These are phyloP conservation scores for Proisotoma minuta DNA, from an alignment of 2,888 invertebrate species.

Conservation along the genomic window DNA sequence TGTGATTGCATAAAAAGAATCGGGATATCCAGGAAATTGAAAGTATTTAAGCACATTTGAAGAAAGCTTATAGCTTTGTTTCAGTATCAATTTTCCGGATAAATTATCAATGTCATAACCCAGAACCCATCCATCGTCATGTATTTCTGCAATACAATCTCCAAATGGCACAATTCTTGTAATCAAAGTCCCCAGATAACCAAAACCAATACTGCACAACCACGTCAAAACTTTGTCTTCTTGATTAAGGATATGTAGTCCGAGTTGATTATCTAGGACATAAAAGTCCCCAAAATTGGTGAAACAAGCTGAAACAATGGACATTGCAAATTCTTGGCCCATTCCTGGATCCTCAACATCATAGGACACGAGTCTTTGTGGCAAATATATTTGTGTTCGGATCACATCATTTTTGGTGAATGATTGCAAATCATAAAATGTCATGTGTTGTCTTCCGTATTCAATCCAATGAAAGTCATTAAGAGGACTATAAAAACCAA, in stretches of 20 bases:
- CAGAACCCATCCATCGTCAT: constrained; percentile 27
- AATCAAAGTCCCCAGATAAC: constrained; percentile 16
- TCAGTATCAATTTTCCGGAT: constrained; percentile 19
- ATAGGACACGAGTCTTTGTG: constrained; percentile 7
- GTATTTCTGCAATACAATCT: constrained; percentile 28
- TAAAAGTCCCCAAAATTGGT: constrained; percentile 32
- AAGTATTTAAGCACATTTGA: constrained; percentile 29
- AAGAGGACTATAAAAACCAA: constrained; percentile 18
- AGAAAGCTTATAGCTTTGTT: constrained; percentile 24
- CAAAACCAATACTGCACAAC: constrained; percentile 14
- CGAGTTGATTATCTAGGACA: constrained; percentile 24
- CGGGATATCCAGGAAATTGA: constrained; percentile 19
- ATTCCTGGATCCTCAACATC: not conserved
- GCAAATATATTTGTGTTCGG: constrained; percentile 33
- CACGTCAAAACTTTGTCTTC: constrained; percentile 12
- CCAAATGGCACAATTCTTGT: constrained; percentile 29
- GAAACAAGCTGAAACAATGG: constrained; percentile 36
- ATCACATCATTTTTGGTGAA: constrained; percentile 36
- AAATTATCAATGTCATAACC: constrained; percentile 12
- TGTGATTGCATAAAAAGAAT: constrained; percentile 33
- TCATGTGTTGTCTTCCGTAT: constrained; percentile 34
- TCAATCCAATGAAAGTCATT: constrained; percentile 37
- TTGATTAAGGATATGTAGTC: constrained; percentile 25
- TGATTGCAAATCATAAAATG: constrained; percentile 38
- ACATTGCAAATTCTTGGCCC: constrained; percentile 14